These are phyloP conservation scores for Porites lobata DNA, from an alignment of 92 coral and sea anemone genomes.

Conservation along the genomic window DNA sequence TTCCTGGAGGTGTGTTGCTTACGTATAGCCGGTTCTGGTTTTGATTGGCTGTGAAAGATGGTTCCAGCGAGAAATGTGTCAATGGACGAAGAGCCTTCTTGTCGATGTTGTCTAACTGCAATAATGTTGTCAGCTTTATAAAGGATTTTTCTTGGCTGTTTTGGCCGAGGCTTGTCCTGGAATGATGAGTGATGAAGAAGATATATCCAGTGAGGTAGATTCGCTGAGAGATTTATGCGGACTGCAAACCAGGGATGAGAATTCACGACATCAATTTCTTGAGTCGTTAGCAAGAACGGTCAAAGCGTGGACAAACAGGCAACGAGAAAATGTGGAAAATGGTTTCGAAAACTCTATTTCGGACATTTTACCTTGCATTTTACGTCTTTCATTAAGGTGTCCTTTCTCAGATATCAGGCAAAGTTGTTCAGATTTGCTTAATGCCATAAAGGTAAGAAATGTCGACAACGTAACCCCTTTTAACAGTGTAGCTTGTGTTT, in stretches of 20 bases:
- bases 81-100: not conserved
- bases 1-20: slow-evolving; percentile 72
- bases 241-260: slow-evolving; percentile 80
- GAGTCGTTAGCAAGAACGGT: slow-evolving; percentile 73
- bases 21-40: slow-evolving; percentile 35
- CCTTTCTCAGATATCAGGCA: slow-evolving; percentile 96
- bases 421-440: slow-evolving; percentile 77
- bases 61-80: slow-evolving; percentile 41
- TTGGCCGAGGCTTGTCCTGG: slow-evolving; percentile 24
- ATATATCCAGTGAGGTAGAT: slow-evolving; percentile 81
- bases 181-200: slow-evolving; percentile 95
- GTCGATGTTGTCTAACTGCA: not conserved
- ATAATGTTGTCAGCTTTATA: slow-evolving; percentile 15
- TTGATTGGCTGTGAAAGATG: slow-evolving; percentile 56
- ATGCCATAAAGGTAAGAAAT: slow-evolving; percentile 82
- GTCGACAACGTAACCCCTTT: not conserved
- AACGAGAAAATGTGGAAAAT: slow-evolving; percentile 61
- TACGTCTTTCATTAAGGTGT: slow-evolving; percentile 88
- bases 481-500: slow-evolving; percentile 5
- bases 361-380: slow-evolving; percentile 84
- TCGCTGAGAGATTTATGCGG: slow-evolving; percentile 83
- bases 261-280: slow-evolving; percentile 74
- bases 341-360: slow-evolving; percentile 74
- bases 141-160: slow-evolving; percentile 18
- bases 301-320: slow-evolving; percentile 79